These are phyloP conservation scores for Drosophila pandora DNA, from an alignment of 1,140 invertebrate species.

Conservation along the genomic window DNA sequence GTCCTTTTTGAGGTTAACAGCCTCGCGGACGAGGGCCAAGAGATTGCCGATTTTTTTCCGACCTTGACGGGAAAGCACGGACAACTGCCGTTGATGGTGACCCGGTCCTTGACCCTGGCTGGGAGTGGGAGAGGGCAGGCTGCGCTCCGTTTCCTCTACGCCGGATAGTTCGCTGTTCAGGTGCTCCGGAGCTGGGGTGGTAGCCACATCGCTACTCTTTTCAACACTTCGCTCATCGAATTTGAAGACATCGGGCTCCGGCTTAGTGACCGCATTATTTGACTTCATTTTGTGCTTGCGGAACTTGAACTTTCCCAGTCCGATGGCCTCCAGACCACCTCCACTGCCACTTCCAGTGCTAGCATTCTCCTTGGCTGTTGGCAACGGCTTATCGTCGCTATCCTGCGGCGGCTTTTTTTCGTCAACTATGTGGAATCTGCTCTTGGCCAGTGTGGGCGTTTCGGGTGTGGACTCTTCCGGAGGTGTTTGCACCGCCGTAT, in stretches of 20 bases:
- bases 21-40: slow-evolving; percentile 75
- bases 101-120: slow-evolving; percentile 60
- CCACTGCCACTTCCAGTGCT: slow-evolving; percentile 11
- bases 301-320: slow-evolving; percentile 76
- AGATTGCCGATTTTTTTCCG: slow-evolving; percentile 80
- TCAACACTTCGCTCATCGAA: slow-evolving; percentile 72
- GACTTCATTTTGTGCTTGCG: slow-evolving; percentile 60
- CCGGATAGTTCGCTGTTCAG: slow-evolving; percentile 30
- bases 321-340: slow-evolving; percentile 35
- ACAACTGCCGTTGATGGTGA: slow-evolving; percentile 65
- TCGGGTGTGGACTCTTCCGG: slow-evolving; percentile 15
- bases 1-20: slow-evolving; percentile 67
- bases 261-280: slow-evolving; percentile 41
- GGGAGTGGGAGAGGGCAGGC: slow-evolving; percentile 63
- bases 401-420: slow-evolving; percentile 59
- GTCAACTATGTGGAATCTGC: slow-evolving; percentile 68
- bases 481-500: slow-evolving; percentile 1
- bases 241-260: slow-evolving; percentile 74
- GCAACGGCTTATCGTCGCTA: slow-evolving; percentile 34
- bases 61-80: slow-evolving; percentile 73
- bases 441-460: slow-evolving; percentile 44
- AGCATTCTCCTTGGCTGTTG: slow-evolving; percentile 10
- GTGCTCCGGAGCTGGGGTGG: slow-evolving; percentile 25
- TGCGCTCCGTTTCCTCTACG: slow-evolving; percentile 16
- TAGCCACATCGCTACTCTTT: slow-evolving; percentile 35